phyloP scores from a whole-genome alignment of 2,888 invertebrate species.

The Gnatocerus cornutus region DNA sequence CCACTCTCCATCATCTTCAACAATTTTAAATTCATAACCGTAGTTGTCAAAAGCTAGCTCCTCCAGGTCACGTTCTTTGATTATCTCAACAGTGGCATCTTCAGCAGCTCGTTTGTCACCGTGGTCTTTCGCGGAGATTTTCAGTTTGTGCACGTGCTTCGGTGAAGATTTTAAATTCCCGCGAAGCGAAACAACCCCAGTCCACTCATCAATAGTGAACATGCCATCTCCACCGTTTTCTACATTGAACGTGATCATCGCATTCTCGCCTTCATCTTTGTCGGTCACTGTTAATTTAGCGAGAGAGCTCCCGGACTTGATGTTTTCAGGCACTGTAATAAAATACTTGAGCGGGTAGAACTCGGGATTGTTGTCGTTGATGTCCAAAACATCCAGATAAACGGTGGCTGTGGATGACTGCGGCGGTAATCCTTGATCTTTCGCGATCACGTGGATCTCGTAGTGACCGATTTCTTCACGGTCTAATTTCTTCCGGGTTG shows the following conservation, averaged over 20 bases:
- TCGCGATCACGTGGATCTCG: slow-evolving; percentile 88
- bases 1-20: slow-evolving; percentile 84
- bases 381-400: slow-evolving; percentile 84
- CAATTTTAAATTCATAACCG: slow-evolving; percentile 86
- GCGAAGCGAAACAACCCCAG: slow-evolving; percentile 83
- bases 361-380: slow-evolving; percentile 93
- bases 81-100: slow-evolving; percentile 87
- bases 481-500: slow-evolving; percentile 84
- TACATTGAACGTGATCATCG: slow-evolving; percentile 84
- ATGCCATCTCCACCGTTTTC: slow-evolving; percentile 86
- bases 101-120: slow-evolving; percentile 83
- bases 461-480: slow-evolving; percentile 86
- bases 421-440: slow-evolving; percentile 92
- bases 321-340: slow-evolving; percentile 81
- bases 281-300: slow-evolving; percentile 88
- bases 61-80: slow-evolving; percentile 82
- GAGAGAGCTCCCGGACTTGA: slow-evolving; percentile 78
- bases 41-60: slow-evolving; percentile 84
- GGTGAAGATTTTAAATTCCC: slow-evolving; percentile 77
- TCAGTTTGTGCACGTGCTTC: slow-evolving; percentile 82
- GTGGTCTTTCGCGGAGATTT: slow-evolving; percentile 86
- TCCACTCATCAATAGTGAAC: slow-evolving; percentile 85
- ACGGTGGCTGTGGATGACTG: slow-evolving; percentile 94
- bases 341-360: slow-evolving; percentile 94
- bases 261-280: slow-evolving; percentile 91